Evolutionary conservation across 1,140 invertebrate genomes (phyloP), one percentile per base, ranked within the genome.

Genomic region (Euura saliciscinereae): DNA sequence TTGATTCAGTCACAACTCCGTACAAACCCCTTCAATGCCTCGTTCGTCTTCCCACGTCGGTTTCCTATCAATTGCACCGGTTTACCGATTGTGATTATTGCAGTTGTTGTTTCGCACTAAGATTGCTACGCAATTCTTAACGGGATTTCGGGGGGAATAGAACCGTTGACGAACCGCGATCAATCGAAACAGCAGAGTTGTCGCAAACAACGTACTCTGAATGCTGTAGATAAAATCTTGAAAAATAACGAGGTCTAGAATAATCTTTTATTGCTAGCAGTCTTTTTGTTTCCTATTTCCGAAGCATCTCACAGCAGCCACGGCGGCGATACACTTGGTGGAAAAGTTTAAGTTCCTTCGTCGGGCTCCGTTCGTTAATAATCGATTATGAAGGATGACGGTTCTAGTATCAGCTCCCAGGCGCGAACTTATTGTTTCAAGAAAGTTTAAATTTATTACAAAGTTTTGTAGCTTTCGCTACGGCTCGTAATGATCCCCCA

Each of bases 341-440:
- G 10, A 59, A 59, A 59, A n/a, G 10, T 59, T 59, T 59, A 8
- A 28, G 28, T 59, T 59, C 13, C 8, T 78, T 82, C 78, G 79
- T 67, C 76, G 76, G 71, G 73, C 73, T 73, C 75, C 75, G 73
- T 82, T 80, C 77, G 77, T 84, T 85, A 85, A 84, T 86, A 85
- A 84, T 85, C 84, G 82, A 86, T 85, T 84, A 82, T 80, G 81
- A 84, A 79, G 75, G 77, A 79, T 78, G 77, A 80, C 76, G 76
- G 78, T 78, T 82, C 79, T 71, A 73, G 76, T 82, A 80, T 80
- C 77, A 78, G 79, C 74, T 78, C 76, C 68, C 65, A 70, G 65
- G 51, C 68, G 45, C 8, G 46, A 77, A 79, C 80, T 83, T 83
- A 82, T 83, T 85, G 79, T 83, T 83, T 67, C 78, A 75, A 74